Conservation (phyloP, 2,113 vertebrate genomes). For the Euleptes europaea region DNA sequence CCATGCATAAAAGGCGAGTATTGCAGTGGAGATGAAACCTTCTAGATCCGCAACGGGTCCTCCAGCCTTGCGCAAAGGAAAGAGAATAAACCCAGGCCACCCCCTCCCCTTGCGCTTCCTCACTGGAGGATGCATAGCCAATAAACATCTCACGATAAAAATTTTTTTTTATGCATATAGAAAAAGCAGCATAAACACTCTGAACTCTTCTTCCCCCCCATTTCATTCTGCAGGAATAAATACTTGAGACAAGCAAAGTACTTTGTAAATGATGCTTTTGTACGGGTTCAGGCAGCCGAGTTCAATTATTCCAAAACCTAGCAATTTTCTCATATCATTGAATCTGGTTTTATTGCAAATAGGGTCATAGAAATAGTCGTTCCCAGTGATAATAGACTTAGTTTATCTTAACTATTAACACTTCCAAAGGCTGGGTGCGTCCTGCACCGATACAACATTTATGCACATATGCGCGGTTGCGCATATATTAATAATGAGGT, state of each 20-base stretch:
- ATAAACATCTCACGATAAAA: slow-evolving; percentile 64
- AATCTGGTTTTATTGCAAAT: slow-evolving; percentile 70
- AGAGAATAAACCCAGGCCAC: slow-evolving; percentile 42
- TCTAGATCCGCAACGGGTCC: neutral
- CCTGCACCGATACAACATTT: slow-evolving; percentile 63
- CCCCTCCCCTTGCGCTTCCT: slow-evolving; percentile 71
- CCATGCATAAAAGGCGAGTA: too few species aligned
- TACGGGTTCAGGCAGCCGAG: slow-evolving; percentile 42
- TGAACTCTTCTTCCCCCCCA: slow-evolving; percentile 55
- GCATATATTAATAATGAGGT: slow-evolving; percentile 74
- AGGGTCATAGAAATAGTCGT: slow-evolving; percentile 61
- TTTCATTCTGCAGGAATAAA: slow-evolving; percentile 48
- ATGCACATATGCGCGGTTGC: slow-evolving; percentile 51
- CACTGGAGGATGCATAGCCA: slow-evolving; percentile 79
- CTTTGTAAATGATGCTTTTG: slow-evolving; percentile 57
- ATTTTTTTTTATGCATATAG: slow-evolving; percentile 45
- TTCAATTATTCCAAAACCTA: slow-evolving; percentile 70
- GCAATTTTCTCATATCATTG: slow-evolving; percentile 64
- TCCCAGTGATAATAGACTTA: slow-evolving; percentile 71
- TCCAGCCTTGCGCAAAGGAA: slow-evolving; percentile 37
- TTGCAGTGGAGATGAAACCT: neutral
- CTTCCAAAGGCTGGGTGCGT: slow-evolving; percentile 55
- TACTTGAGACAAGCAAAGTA: slow-evolving; percentile 60
- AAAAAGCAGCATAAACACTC: slow-evolving; percentile 31
- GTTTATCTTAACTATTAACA: slow-evolving; percentile 75